Base-by-base conservation (phyloP, 2,113 vertebrate species). In the Pygoscelis adeliae region DNA sequence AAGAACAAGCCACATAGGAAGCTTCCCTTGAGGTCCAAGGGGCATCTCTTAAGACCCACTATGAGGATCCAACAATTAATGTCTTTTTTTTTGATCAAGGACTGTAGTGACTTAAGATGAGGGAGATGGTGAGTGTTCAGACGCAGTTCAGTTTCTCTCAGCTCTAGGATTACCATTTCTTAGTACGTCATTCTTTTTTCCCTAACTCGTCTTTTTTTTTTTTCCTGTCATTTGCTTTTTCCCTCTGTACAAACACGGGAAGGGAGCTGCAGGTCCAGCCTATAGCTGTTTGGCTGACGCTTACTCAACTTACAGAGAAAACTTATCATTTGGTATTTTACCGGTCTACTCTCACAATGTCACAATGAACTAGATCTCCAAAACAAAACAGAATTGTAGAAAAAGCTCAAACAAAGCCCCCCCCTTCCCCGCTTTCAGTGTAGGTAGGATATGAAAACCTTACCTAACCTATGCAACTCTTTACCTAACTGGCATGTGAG, bases 401-500 rank as follows among this genome's bases (percentile, higher is more conserved):
- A 17, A 23, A 46, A 17, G 14, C 14, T 26, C 14, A 25, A 15
- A 3, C 5, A 25, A 4, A 34, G 16, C 8, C 19, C 56, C 10
- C 8, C 15, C n/a, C 30, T n/a, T n/a, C 7, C 7, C 15, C 4
- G 10, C 34, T 55, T 78, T 56, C 38, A 26, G 26, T 7, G 10
- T 0, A 6, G 8, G 6, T 2, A 29, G 18, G 13, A 13, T 29
- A 40, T 11, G 65, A 47, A n/a, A 67, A 16, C 52, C 30, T 30
- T 6, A 27, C 26, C 13, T 29, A 66, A 18, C 38, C 58, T 62
- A 5, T 13, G 19, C 52, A 72, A 11, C 14, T 71, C 52, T 44
- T 40, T 5, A 26, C 0, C 2, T 22, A 49, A 11, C 32, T 19
- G 40, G 50, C 25, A n/a, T 0, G 3, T 0, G 11, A 22, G 29